A percentile compares a stretch with the other conserved stretches of the same genome.
Conservation (phyloP, 2,113 vertebrate genomes). For the Nesogale talazaci region DNA sequence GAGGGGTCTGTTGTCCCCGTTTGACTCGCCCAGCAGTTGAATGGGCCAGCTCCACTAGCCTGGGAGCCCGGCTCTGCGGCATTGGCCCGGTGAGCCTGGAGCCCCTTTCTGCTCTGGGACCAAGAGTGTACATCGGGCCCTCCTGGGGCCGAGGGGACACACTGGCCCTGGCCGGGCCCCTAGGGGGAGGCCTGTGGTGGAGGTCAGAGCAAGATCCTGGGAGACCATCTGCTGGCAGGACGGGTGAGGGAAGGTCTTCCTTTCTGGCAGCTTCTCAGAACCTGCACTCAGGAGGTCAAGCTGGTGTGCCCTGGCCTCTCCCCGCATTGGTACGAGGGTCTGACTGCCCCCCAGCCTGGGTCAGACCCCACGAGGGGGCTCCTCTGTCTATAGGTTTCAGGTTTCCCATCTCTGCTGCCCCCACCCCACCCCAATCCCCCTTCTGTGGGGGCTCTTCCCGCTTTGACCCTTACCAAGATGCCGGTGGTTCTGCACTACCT, state of each 20-base stretch:
- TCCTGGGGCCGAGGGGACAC: background rate
- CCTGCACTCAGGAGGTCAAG: background rate
- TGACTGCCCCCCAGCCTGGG: background rate
- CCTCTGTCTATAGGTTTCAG: accelerated
- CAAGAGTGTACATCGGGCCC: background rate
- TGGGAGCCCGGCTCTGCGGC: background rate
- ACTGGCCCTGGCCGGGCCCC: background rate
- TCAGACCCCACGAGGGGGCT: background rate
- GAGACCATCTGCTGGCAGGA: background rate
- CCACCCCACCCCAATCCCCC: no score
- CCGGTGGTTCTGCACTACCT: background rate
- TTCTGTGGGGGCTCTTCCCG: background rate
- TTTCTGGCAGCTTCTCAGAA: background rate
- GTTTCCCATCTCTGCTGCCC: background rate
- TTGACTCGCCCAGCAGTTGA: background rate
- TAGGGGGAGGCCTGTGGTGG: background rate
- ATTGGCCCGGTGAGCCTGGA: background rate
- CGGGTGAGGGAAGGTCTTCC: background rate
- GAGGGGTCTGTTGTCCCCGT: background rate
- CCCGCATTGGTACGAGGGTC: background rate
- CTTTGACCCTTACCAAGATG: accelerated
- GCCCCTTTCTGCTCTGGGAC: background rate
- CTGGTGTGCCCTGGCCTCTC: background rate
- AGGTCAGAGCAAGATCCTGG: background rate
- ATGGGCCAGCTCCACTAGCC: background rate